Base-by-base conservation (phyloP, 2,888 invertebrate genomes). In the Shargacucullia verbasci region DNA sequence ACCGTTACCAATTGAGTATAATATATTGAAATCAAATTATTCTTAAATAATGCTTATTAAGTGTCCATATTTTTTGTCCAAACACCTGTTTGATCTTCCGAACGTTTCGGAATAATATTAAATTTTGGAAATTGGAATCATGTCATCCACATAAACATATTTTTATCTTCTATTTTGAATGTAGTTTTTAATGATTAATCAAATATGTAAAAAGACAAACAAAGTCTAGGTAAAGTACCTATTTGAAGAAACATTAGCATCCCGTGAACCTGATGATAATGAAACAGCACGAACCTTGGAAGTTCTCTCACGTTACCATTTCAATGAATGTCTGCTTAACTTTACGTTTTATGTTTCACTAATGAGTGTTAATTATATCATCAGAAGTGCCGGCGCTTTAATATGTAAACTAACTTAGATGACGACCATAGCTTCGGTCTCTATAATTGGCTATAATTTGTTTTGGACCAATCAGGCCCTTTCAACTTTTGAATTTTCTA, bases 281-380 rank as follows among this genome's bases (percentile, higher is more conserved):
- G 58, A 62, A 75, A 74, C 54, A 53, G 44, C 54, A 59, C 56
- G 61, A 63, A 77, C 69, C 60, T 70, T 70, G 69, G 54, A 58
- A 67, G 61, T 56, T 69, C 66, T 73, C 72, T 73, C 73, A 72
- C 76, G 76, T 58, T 76, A 72, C 73, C 54, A 70, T 77, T 73
- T 70, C 66, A 71, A 73, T 71, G 57, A 67, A 73, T 71, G 68
- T 56, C 58, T 53, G 49, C 64, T 73, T 69, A 70, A 72, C 73
- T 62, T 70, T 52, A 59, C 62, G 58, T 59, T 75, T 72, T 69
- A 80, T 78, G 76, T 78, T 78, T 73, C 59, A 73, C 79, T 87
- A 87, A 90, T 86, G 82, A 85, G 80, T 72, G 69, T 79, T 83
- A 84, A 87, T 88, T 84, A 83, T 82, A 80, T 84, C 82, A 83